Conservation (phyloP, 2,888 invertebrate genomes). For the Scaptomyza flava region DNA sequence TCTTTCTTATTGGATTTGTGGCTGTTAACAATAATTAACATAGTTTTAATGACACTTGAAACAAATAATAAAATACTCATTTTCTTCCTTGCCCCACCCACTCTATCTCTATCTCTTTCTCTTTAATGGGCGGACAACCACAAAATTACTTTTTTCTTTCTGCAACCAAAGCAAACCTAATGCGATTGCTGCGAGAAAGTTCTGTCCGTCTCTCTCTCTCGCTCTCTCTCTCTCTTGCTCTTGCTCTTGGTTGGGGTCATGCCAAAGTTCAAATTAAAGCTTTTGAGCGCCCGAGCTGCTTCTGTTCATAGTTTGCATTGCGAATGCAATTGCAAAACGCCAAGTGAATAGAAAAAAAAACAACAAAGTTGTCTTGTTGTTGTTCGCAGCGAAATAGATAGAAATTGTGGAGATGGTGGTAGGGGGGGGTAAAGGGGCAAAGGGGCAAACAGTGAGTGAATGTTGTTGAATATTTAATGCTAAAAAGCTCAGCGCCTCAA, state of each 20-base stretch:
- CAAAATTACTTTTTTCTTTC: slow-evolving; percentile 21
- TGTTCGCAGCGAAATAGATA: slow-evolving; percentile 3
- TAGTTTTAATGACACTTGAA: slow-evolving; percentile 48
- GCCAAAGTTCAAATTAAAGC: slow-evolving; percentile 47
- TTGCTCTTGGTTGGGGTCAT: slow-evolving; percentile 28
- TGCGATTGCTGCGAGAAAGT: slow-evolving; percentile 14
- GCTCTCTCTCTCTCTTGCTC: neutral
- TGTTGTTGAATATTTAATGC: slow-evolving; percentile 60
- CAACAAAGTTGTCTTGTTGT: neutral
- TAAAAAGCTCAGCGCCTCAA: slow-evolving; percentile 41
- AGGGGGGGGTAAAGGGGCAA: no score
- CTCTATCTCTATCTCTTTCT: neutral
- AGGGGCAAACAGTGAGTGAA: slow-evolving; percentile 20
- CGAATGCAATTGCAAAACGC: slow-evolving; percentile 46
- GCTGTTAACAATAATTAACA: slow-evolving; percentile 61
- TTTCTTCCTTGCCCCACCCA: neutral
- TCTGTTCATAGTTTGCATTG: slow-evolving; percentile 7
- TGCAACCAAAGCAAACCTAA: slow-evolving; percentile 21
- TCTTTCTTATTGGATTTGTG: slow-evolving; percentile 1
- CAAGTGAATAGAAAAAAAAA: slow-evolving; percentile 36
- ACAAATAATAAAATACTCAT: slow-evolving; percentile 18
- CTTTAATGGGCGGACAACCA: slow-evolving; percentile 1
- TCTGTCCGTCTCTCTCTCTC: slow-evolving; percentile 11
- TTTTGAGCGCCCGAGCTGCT: slow-evolving; percentile 26
- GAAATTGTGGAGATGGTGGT: neutral